A percentile compares a stretch with the other conserved stretches of the same genome.
phyloP scores from a whole-genome alignment of 2,797 vertebrate genomes.

The Gymnothorax reevesii region DNA sequence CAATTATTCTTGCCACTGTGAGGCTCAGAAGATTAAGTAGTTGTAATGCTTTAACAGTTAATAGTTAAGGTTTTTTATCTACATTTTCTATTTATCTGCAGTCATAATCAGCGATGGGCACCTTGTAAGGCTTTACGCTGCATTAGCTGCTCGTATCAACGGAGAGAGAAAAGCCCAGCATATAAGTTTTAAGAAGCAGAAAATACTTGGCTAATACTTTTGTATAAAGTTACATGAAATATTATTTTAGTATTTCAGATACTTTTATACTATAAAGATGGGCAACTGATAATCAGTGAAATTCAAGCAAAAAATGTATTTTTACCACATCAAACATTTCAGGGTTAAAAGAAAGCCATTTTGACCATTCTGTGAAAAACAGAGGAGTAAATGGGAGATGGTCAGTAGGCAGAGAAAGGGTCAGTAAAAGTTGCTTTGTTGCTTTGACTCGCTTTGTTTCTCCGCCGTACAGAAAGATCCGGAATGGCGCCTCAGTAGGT shows the following conservation, averaged over 20 bases:
- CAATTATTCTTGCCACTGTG: too few species aligned
- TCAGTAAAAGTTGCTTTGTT: conserved; percentile 1
- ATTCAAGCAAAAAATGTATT: neutral
- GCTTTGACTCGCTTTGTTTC: neutral
- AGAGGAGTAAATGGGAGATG: neutral
- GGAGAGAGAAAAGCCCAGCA: neutral
- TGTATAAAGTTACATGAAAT: neutral
- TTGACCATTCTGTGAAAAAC: neutral
- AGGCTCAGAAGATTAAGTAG: too few species aligned
- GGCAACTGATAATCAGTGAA: neutral
- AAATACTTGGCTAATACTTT: neutral
- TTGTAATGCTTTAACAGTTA: neutral
- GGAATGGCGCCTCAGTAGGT: neutral
- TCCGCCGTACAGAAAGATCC: neutral
- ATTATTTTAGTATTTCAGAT: neutral
- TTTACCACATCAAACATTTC: neutral
- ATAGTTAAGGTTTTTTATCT: neutral
- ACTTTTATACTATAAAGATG: neutral
- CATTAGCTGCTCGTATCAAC: neutral
- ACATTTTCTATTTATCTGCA: neutral
- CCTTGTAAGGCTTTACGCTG: neutral
- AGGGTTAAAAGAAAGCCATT: neutral
- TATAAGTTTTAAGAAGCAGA: neutral
- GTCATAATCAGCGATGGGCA: neutral
- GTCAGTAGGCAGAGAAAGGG: neutral